These are phyloP conservation scores for Sphenodon punctatus DNA, from an alignment of 2,797 vertebrate genomes.

Conservation along the genomic window DNA sequence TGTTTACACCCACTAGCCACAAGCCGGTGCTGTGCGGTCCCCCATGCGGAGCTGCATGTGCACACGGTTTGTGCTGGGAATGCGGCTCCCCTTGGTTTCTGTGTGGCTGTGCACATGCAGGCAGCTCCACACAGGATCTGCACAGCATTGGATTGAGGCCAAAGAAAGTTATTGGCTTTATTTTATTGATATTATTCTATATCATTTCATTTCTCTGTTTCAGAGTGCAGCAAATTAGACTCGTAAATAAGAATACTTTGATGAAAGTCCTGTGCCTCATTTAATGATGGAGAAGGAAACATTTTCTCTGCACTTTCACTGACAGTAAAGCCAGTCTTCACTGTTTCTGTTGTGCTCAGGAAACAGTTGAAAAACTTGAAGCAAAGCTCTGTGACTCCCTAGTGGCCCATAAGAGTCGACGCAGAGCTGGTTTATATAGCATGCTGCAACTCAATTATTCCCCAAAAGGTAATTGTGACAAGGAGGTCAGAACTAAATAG, in stretches of 20 bases:
- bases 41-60: too few species aligned
- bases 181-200: background rate
- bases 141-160: too few species aligned
- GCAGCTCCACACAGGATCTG: too few species aligned
- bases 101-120: too few species aligned
- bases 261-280: accelerated
- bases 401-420: too few species aligned
- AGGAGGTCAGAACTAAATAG: slow-evolving; percentile 20
- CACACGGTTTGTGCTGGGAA: too few species aligned
- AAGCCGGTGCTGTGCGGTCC: too few species aligned
- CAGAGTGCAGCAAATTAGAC: background rate
- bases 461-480: slow-evolving; percentile 17
- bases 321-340: background rate
- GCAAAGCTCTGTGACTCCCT: background rate
- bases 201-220: background rate
- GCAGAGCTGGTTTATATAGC: too few species aligned
- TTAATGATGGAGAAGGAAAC: background rate
- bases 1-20: too few species aligned
- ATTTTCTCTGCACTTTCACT: background rate
- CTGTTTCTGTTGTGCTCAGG: accelerated
- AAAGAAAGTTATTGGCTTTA: background rate
- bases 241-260: accelerated
- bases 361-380: background rate
- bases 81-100: too few species aligned
- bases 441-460: slow-evolving; percentile 12